Evolutionary conservation across 1,140 invertebrate species (phyloP).

Genomic region (Cydia splendana): DNA sequence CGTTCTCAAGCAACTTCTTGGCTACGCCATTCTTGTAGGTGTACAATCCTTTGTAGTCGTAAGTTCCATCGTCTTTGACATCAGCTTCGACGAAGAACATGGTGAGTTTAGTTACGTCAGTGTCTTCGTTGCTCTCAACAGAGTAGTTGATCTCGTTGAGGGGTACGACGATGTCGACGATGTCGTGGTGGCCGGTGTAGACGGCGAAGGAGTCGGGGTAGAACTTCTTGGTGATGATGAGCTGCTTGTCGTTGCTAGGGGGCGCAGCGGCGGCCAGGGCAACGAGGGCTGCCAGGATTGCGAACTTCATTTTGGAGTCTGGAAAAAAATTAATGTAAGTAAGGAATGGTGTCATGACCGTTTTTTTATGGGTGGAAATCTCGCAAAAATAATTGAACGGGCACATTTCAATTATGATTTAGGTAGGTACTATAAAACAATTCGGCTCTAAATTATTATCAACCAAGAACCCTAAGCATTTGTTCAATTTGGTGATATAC

Average conservation of each 20-base stretch:
- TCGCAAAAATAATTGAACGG: too few relatives aligned
- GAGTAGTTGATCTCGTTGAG: constrained; percentile 7
- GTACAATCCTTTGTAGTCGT: constrained; percentile 12
- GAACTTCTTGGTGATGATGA: constrained; percentile 12
- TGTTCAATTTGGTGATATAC: too few relatives aligned
- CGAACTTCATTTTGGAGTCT: constrained; percentile 10
- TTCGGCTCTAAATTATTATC: too few relatives aligned
- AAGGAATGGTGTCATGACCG: too few relatives aligned
- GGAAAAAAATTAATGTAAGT: not conserved
- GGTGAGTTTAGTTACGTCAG: not conserved
- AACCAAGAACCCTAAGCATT: too few relatives aligned
- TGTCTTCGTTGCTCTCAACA: not conserved
- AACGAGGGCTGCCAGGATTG: not conserved
- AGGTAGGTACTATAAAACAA: too few relatives aligned
- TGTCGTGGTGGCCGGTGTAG: constrained; percentile 12
- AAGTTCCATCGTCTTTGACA: not conserved
- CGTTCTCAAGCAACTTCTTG: constrained; percentile 1
- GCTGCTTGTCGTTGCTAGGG: not conserved
- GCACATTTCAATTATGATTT: too few relatives aligned
- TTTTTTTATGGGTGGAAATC: too few relatives aligned
- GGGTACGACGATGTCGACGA: constrained; percentile 15
- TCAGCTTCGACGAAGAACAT: constrained; percentile 25
- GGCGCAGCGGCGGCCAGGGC: not conserved
- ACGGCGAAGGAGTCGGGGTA: not conserved
- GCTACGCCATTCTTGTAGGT: not conserved